phyloP scores from a whole-genome alignment of 2,113 vertebrate species.

The Anas platyrhynchos region DNA sequence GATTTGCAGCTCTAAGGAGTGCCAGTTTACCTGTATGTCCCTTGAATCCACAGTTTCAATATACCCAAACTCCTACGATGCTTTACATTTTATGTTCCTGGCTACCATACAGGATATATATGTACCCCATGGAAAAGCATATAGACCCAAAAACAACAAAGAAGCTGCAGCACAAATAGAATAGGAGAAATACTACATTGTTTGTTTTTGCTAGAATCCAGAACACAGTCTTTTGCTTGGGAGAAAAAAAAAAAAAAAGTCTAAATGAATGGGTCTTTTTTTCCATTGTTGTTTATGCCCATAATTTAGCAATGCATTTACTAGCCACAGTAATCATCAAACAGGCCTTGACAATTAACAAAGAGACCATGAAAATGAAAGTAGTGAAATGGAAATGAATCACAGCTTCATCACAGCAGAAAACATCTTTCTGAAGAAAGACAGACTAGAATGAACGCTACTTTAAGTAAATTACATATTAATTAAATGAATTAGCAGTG shows the following conservation, averaged over 20 bases:
- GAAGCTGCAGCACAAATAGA: neutral
- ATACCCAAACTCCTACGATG: neutral
- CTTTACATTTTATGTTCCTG: neutral
- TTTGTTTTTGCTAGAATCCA: conserved; percentile 5
- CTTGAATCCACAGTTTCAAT: neutral
- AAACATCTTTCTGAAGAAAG: conserved; percentile 69
- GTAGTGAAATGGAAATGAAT: conserved; percentile 69
- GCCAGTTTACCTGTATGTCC: neutral
- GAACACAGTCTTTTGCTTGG: neutral
- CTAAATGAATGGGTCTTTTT: conserved; percentile 44
- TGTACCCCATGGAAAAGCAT: neutral
- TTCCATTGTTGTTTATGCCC: conserved; percentile 42
- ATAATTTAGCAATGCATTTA: conserved; percentile 67
- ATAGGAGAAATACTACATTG: neutral
- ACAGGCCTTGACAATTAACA: conserved; percentile 65
- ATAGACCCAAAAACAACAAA: neutral
- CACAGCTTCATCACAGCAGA: conserved; percentile 64
- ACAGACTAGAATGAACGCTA: conserved; percentile 48
- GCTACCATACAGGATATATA: neutral
- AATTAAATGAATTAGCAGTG: conserved; percentile 70
- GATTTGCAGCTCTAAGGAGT: neutral
- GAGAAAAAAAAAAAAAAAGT: fast-evolving
- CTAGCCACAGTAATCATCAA: conserved; percentile 68
- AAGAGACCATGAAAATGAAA: conserved; percentile 67
- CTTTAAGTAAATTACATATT: conserved; percentile 68